These are phyloP conservation scores for Poecilia picta DNA, from an alignment of 2,797 vertebrate genomes.

Conservation along the genomic window DNA sequence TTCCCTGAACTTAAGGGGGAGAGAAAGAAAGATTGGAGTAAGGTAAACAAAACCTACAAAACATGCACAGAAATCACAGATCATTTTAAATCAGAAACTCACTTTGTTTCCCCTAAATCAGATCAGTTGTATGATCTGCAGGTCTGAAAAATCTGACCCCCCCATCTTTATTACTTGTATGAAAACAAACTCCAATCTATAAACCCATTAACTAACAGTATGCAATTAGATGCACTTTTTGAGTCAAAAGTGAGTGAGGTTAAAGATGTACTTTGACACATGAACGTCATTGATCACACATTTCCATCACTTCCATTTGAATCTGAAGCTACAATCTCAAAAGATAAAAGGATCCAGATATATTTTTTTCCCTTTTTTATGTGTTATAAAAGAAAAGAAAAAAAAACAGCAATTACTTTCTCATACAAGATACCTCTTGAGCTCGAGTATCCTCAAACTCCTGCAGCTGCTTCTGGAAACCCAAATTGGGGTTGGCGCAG, in stretches of 20 bases:
- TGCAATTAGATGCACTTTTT: not conserved
- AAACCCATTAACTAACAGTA: not conserved
- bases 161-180: not conserved
- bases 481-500: conserved; percentile 91
- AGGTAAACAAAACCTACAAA: not conserved
- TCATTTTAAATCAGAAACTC: not conserved
- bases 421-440: conserved; percentile 78
- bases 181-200: not conserved
- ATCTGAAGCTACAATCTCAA: not conserved
- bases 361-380: not conserved
- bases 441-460: conserved; percentile 89
- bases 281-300: not conserved
- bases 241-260: not conserved
- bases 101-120: not conserved
- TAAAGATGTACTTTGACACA: not conserved
- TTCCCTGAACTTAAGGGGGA: conserved; percentile 84
- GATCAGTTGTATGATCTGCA: not conserved
- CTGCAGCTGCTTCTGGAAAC: conserved; percentile 94
- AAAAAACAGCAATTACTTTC: not conserved
- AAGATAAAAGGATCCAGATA: not conserved
- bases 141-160: not conserved
- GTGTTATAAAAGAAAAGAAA: not conserved
- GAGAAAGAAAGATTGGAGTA: not conserved
- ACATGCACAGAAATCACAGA: not conserved
- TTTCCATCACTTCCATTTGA: not conserved